phyloP scores from a whole-genome alignment of 2,888 invertebrate genomes.

The Chirona hameri region DNA sequence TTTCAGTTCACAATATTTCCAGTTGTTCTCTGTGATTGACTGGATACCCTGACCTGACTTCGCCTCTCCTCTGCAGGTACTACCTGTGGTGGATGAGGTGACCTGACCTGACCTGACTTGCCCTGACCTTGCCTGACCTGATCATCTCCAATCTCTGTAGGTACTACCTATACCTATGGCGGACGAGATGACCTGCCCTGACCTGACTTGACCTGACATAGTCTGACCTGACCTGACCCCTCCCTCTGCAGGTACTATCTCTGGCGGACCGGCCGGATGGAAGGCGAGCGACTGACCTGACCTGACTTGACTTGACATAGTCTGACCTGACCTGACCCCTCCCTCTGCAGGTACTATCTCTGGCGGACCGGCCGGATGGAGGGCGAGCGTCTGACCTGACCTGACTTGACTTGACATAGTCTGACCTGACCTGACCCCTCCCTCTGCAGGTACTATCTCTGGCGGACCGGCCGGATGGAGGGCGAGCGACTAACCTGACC shows the following conservation, averaged over 20 bases:
- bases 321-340: neutral
- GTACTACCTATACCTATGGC: constrained; percentile 42
- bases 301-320: constrained; percentile 44
- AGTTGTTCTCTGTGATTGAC: no score
- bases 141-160: constrained; percentile 41
- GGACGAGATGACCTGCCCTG: constrained; percentile 48
- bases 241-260: constrained; percentile 43
- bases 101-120: constrained; percentile 41
- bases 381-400: constrained; percentile 47
- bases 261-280: constrained; percentile 49
- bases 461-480: constrained; percentile 49
- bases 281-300: constrained; percentile 49
- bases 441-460: constrained; percentile 43
- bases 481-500: constrained; percentile 50
- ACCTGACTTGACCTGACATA: constrained; percentile 43
- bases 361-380: constrained; percentile 49
- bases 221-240: neutral
- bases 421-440: neutral
- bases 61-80: constrained; percentile 40
- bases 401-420: constrained; percentile 43
- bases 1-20: no score
- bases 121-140: constrained; percentile 41
- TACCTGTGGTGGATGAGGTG: constrained; percentile 48
- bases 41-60: no score
- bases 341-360: constrained; percentile 42